Percentiles rank a stretch among this genome's conserved stretches.
Evolutionary conservation across 1,140 invertebrate genomes (phyloP).

Genomic region (Drosophila grimshawi): DNA sequence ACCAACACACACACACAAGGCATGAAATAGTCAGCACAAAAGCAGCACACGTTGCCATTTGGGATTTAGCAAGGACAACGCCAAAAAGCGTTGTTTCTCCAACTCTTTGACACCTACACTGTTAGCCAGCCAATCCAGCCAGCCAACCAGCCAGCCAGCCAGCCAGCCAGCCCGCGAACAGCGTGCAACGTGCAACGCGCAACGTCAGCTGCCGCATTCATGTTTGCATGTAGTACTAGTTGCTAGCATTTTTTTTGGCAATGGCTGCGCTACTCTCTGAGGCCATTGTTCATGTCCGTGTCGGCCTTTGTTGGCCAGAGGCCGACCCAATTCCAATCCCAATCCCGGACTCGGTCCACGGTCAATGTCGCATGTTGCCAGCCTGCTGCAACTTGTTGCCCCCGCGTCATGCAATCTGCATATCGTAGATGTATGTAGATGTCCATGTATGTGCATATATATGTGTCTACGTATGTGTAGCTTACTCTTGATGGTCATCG

Average conservation of each 20-base stretch:
- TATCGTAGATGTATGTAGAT: conserved; percentile 4
- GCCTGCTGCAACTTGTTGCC: conserved; percentile 40
- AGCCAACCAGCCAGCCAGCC: not conserved
- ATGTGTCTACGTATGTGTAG: not conserved
- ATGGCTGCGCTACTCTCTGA: not conserved
- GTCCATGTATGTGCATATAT: no score
- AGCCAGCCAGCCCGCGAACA: conserved; percentile 3
- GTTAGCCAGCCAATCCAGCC: not conserved
- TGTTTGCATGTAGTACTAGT: conserved; percentile 63
- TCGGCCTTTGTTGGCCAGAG: conserved; percentile 26
- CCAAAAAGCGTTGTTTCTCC: conserved; percentile 3
- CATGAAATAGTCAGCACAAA: conserved; percentile 9
- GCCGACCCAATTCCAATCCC: conserved; percentile 8
- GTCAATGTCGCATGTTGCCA: conserved; percentile 16
- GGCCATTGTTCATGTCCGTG: conserved; percentile 37
- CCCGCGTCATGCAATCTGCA: conserved; percentile 40
- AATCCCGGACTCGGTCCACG: not conserved
- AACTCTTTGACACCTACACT: conserved; percentile 54
- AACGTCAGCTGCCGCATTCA: conserved; percentile 46
- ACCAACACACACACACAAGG: conserved; percentile 32
- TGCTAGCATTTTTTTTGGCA: conserved; percentile 55
- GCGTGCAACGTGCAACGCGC: conserved; percentile 18
- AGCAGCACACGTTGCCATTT: not conserved
- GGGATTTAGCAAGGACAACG: conserved; percentile 31
- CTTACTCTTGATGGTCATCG: conserved; percentile 8